Evolutionary conservation across 2,888 invertebrate species (phyloP), one percentile per base, ranked within the genome.

Genomic region (Pterobdella sp.): DNA sequence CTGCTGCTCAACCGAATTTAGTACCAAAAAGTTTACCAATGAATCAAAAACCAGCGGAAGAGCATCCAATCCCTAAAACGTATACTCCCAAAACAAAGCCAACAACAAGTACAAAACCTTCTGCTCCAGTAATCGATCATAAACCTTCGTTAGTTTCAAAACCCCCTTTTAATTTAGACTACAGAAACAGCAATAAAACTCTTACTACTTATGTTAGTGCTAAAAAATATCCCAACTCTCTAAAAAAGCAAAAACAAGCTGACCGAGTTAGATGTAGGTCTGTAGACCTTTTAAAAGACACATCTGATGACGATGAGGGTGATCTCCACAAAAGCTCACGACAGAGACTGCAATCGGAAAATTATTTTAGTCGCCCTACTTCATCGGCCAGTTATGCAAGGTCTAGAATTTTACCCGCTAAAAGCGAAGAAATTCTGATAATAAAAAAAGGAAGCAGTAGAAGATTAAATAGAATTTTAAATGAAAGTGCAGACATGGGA

Each of bases 341-440:
- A 18, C 10, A 56, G n/a, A 4, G 60, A 56, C 3, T 56, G 4
- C 18, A n/a, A 56, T 56, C 60, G n/a, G 60, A 56, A 56, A 56
- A 7, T 7, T 4, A 3, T 22, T 18, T 26, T 22, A 18, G 2
- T n/a, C 32, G 60, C 7, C 26, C 31, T 10, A 34, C 22, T 18
- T 71, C 63, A 14, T 63, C 71, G 3, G 31, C 14, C 35, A 26
- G 32, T 26, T 60, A 31, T 34, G 22, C n/a, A 3, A 71, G 36
- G 56, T 18, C 63, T 14, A 60, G 35, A 22, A 35, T 71, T 32
- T n/a, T 35, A 36, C 71, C 71, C 26, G 26, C 71, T 0, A 1
- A 63, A 31, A 71, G 71, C 35, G 71, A 71, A 71, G 71, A 71
- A 35, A 35, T 49, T 34, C 31, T 71, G 56, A 22, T 71, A 7